Evolutionary conservation across 2,797 vertebrate genomes (phyloP).

Genomic region (Sphaeramia orbicularis): DNA sequence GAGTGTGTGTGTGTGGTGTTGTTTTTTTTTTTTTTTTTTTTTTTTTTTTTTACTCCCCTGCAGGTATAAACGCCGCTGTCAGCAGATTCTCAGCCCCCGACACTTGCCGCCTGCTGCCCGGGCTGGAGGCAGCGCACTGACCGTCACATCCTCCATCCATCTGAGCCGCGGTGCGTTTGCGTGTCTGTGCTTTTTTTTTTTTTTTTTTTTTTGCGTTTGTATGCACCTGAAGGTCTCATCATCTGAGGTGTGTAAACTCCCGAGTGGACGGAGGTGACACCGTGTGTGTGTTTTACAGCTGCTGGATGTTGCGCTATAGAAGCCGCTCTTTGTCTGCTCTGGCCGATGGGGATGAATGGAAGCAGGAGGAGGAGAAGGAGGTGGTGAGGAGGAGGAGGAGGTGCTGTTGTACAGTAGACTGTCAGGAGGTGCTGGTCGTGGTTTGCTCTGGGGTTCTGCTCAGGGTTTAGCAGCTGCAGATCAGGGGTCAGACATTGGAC

Average conservation of each 20-base stretch:
- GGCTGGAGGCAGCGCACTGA: constrained; percentile 27
- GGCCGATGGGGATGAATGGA: constrained; percentile 23
- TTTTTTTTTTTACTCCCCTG: no score
- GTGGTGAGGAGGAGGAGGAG: constrained; percentile 17
- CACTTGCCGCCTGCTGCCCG: constrained; percentile 25
- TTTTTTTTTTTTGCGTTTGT: background rate
- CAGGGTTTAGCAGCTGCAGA: no score
- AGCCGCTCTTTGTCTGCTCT: constrained; percentile 64
- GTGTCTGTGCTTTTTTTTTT: no score
- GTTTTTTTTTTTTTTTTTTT: no score
- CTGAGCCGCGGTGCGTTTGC: background rate
- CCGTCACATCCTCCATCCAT: constrained; percentile 35
- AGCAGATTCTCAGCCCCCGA: constrained; percentile 67
- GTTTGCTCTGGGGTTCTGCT: background rate
- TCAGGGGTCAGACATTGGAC: no score
- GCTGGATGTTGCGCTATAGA: constrained; percentile 44
- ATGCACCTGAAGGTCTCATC: no score
- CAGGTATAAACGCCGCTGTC: constrained; percentile 62
- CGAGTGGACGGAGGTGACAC: constrained; percentile 20
- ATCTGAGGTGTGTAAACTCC: no score
- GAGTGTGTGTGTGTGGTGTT: constrained; percentile 7
- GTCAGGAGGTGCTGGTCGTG: background rate
- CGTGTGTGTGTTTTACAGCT: constrained; percentile 16
- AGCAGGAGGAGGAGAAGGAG: constrained; percentile 26
- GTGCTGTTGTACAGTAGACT: background rate